A percentile compares a stretch with the other conserved stretches of the same genome.
These are phyloP conservation scores for Lineus longissimus DNA, from an alignment of 1,140 invertebrate species.

Conservation along the genomic window DNA sequence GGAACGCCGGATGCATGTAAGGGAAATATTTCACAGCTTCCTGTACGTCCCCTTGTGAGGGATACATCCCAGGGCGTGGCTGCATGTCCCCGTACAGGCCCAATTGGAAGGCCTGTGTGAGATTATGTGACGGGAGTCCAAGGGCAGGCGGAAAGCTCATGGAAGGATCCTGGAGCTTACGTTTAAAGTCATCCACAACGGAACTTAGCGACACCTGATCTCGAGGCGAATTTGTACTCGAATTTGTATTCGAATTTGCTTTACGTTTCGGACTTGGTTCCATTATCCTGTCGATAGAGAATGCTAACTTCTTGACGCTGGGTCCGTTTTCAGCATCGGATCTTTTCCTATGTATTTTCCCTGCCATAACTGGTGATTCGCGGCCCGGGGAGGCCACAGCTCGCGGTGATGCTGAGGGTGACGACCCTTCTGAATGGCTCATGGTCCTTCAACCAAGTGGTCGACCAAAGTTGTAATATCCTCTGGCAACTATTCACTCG, in stretches of 20 bases:
- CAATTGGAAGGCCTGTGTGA: not conserved
- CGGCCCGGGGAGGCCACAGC: not conserved
- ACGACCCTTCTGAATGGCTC: not conserved
- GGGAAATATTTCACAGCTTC: constrained; percentile 2
- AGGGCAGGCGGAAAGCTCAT: not conserved
- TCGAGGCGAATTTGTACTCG: not conserved
- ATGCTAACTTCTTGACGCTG: not conserved
- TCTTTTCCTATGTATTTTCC: not conserved
- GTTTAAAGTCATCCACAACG: constrained; percentile 6
- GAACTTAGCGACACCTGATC: not conserved
- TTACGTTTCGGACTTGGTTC: not conserved
- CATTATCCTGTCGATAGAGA: constrained; percentile 6
- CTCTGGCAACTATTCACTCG: no score
- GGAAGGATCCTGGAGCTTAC: not conserved
- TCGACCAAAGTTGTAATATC: not conserved
- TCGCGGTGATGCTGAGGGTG: not conserved
- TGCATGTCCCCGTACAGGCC: not conserved
- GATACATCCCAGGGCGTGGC: not conserved
- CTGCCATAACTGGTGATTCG: not conserved
- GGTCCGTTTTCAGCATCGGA: not conserved
- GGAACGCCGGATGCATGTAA: constrained; percentile 5
- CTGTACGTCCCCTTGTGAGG: constrained; percentile 2
- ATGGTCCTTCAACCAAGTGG: not conserved
- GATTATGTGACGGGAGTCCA: not conserved
- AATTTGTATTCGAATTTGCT: not conserved